Conservation (phyloP, 2,888 invertebrate genomes). For the Pseudococcus jackbeardsleyi region DNA sequence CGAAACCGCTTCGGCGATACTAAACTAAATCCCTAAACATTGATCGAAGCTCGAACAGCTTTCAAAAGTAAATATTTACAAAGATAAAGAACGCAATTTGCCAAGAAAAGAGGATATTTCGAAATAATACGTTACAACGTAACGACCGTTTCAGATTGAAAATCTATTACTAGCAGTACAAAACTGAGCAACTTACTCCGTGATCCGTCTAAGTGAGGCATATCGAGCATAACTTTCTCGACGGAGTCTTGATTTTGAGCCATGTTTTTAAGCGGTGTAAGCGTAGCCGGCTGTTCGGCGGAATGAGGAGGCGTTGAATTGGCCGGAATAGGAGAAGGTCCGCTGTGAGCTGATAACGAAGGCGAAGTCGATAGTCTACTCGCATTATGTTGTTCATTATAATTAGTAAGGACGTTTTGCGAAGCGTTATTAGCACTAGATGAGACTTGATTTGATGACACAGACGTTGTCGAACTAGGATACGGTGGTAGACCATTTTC, state of each 20-base stretch:
- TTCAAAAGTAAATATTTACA: too few relatives aligned
- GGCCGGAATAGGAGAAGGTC: conserved; percentile 73
- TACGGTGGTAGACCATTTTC: conserved; percentile 62
- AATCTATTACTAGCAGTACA: not conserved
- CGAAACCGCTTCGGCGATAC: too few relatives aligned
- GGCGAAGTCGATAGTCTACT: conserved; percentile 69
- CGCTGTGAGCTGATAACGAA: conserved; percentile 73
- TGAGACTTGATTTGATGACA: not conserved
- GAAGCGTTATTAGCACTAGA: conserved; percentile 52
- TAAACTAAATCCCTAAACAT: too few relatives aligned
- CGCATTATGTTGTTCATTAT: conserved; percentile 66
- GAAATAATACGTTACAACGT: not conserved
- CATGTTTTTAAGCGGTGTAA: conserved; percentile 58
- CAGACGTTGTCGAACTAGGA: not conserved
- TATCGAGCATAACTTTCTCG: conserved; percentile 57
- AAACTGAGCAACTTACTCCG: conserved; percentile 47
- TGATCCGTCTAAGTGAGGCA: conserved; percentile 53
- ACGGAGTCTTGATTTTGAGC: conserved; percentile 58
- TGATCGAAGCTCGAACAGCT: too few relatives aligned
- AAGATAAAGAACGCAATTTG: too few relatives aligned
- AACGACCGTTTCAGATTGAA: not conserved
- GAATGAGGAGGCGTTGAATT: conserved; percentile 59
- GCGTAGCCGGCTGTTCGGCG: conserved; percentile 37
- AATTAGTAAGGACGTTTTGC: conserved; percentile 21
- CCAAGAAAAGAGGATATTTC: too few relatives aligned